Evolutionary conservation across 2,888 invertebrate genomes (phyloP).

Genomic region (Agrilus cyanescens): DNA sequence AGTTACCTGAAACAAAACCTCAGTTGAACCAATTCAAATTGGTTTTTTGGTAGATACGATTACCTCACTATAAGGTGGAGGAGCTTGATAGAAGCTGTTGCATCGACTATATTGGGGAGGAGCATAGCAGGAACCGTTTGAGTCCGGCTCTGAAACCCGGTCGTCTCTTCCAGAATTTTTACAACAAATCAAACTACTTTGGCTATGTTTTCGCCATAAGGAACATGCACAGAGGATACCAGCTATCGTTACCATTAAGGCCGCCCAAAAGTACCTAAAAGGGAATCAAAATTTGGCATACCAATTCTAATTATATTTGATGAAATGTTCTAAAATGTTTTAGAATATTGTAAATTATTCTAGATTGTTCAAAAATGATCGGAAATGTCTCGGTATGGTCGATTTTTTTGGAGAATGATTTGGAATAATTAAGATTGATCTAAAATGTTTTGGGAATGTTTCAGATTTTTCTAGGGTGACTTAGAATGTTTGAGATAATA

Average conservation of each 20-base stretch:
- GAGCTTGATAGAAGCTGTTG: constrained; percentile 70
- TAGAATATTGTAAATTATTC: too few relatives aligned
- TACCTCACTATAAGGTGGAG: constrained; percentile 78
- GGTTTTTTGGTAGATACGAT: constrained; percentile 5
- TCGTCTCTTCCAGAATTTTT: constrained; percentile 38
- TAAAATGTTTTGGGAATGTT: too few relatives aligned
- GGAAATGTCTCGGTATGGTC: too few relatives aligned
- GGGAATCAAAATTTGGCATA: background rate
- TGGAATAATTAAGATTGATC: too few relatives aligned
- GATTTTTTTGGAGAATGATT: too few relatives aligned
- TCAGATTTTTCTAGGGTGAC: too few relatives aligned
- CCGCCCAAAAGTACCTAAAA: constrained; percentile 36
- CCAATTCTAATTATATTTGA: too few relatives aligned
- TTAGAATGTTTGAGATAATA: too few relatives aligned
- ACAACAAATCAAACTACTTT: constrained; percentile 29
- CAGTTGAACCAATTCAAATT: background rate
- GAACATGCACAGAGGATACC: constrained; percentile 60
- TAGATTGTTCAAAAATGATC: too few relatives aligned
- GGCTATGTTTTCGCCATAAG: constrained; percentile 46
- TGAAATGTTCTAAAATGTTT: too few relatives aligned
- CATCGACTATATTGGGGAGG: constrained; percentile 78
- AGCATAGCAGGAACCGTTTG: constrained; percentile 65
- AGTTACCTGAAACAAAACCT: constrained; percentile 49
- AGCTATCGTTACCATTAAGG: constrained; percentile 56
- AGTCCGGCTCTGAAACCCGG: constrained; percentile 61